phyloP scores from a whole-genome alignment of 2,888 invertebrate genomes.

The Tyria jacobaeae region DNA sequence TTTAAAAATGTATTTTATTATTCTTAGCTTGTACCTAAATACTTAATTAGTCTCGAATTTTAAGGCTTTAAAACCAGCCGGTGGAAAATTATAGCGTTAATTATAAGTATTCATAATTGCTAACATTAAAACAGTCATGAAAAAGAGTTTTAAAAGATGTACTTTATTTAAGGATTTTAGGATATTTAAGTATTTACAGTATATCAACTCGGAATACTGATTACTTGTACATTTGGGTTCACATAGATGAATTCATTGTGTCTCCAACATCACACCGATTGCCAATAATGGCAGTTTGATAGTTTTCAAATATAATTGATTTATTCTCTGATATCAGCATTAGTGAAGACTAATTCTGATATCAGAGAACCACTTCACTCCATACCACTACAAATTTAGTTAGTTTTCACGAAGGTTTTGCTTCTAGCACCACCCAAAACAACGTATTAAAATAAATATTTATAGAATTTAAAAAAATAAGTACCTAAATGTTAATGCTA shows the following conservation, averaged over 20 bases:
- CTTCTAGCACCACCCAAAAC: too few relatives aligned
- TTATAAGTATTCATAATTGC: conserved; percentile 30
- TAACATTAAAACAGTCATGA: conserved; percentile 23
- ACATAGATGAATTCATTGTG: neutral
- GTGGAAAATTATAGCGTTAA: conserved; percentile 19
- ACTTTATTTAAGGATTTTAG: too few relatives aligned
- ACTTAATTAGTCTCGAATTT: conserved; percentile 13
- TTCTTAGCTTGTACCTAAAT: conserved; percentile 20
- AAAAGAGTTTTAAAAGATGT: neutral
- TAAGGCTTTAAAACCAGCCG: conserved; percentile 14
- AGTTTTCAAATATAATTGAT: too few relatives aligned
- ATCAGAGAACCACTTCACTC: too few relatives aligned
- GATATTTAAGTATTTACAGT: too few relatives aligned
- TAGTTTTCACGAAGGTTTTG: too few relatives aligned
- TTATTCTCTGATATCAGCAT: too few relatives aligned
- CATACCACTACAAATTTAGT: too few relatives aligned
- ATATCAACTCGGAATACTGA: too few relatives aligned
- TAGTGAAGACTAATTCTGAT: too few relatives aligned
- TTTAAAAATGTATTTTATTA: conserved; percentile 20
- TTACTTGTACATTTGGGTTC: neutral
- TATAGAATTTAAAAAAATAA: neutral
- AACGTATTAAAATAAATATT: too few relatives aligned
- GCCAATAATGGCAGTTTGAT: too few relatives aligned
- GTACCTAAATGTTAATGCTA: neutral
- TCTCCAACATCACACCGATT: neutral